Evolutionary conservation across 2,888 invertebrate species (phyloP).

Genomic region (Chrysodeixis includens): DNA sequence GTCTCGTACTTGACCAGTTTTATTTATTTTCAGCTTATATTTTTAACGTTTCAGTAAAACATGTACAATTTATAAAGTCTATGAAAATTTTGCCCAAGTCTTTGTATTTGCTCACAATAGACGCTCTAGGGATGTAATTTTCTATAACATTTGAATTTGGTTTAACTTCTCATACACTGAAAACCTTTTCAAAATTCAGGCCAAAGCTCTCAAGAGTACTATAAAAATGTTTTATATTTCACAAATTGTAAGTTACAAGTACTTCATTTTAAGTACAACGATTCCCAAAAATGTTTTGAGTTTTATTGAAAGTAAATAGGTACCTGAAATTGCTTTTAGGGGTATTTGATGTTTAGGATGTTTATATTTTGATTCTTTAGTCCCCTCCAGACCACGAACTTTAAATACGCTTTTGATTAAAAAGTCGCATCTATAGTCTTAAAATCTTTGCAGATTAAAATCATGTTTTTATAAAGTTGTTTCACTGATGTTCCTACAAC

Average conservation of each 20-base stretch:
- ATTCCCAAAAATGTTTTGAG: slow-evolving; percentile 9
- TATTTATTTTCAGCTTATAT: too few species aligned
- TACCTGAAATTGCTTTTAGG: neutral
- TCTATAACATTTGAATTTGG: slow-evolving; percentile 35
- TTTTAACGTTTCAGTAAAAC: too few species aligned
- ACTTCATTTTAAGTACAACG: slow-evolving; percentile 14
- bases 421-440: too few species aligned
- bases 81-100: slow-evolving; percentile 21
- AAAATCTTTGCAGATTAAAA: too few species aligned
- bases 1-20: too few species aligned
- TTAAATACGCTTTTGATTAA: too few species aligned
- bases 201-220: slow-evolving; percentile 17
- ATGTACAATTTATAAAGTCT: slow-evolving; percentile 10
- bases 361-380: too few species aligned
- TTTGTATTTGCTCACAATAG: slow-evolving; percentile 8
- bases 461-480: too few species aligned
- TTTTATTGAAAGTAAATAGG: slow-evolving; percentile 28
- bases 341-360: neutral
- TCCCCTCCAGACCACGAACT: too few species aligned
- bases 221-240: slow-evolving; percentile 29
- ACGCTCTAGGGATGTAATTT: slow-evolving; percentile 32
- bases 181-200: slow-evolving; percentile 29
- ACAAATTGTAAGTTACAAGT: slow-evolving; percentile 23
- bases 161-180: slow-evolving; percentile 23
- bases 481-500: too few species aligned